Evolutionary conservation across 2,113 vertebrate genomes (phyloP).

Genomic region (Leptobrachium leishanense): DNA sequence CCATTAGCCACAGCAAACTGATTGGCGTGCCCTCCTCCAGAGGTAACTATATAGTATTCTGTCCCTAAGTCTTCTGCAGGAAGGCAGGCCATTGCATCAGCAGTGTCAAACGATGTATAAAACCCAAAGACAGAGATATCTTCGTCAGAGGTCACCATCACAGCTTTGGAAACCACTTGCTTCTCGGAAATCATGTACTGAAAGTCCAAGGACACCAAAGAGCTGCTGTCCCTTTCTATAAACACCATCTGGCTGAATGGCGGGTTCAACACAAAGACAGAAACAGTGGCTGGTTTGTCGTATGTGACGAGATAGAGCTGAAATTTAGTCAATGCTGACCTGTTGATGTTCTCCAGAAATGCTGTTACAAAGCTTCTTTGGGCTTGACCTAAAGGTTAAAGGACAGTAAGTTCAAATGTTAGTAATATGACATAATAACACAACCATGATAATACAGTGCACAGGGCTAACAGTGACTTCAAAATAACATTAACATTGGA

Average conservation of each 20-base stretch:
- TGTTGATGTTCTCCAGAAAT: slow-evolving; percentile 15
- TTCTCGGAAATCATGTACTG: slow-evolving; percentile 22
- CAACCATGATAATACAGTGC: no score
- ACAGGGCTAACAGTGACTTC: no score
- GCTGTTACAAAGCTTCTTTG: slow-evolving; percentile 22
- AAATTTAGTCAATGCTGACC: not conserved
- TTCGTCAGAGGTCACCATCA: slow-evolving; percentile 11
- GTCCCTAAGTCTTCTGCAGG: slow-evolving; percentile 13
- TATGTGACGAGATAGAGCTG: slow-evolving; percentile 32
- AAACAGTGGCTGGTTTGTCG: slow-evolving; percentile 17
- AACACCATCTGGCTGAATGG: slow-evolving; percentile 1
- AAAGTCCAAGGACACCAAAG: slow-evolving; percentile 15
- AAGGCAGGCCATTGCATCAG: slow-evolving; percentile 30
- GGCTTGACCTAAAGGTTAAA: not conserved
- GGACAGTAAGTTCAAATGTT: no score
- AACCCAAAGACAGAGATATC: slow-evolving; percentile 30
- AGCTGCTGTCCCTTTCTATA: not conserved
- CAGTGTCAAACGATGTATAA: not conserved
- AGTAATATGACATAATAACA: no score
- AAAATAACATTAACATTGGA: no score
- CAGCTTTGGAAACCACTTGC: not conserved
- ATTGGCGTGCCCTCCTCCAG: not conserved
- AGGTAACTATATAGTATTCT: slow-evolving; percentile 30
- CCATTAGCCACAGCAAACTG: slow-evolving; percentile 39
- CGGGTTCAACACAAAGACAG: slow-evolving; percentile 7